These are phyloP conservation scores for Augiades crinisus DNA, from an alignment of 2,888 invertebrate genomes.

Conservation along the genomic window DNA sequence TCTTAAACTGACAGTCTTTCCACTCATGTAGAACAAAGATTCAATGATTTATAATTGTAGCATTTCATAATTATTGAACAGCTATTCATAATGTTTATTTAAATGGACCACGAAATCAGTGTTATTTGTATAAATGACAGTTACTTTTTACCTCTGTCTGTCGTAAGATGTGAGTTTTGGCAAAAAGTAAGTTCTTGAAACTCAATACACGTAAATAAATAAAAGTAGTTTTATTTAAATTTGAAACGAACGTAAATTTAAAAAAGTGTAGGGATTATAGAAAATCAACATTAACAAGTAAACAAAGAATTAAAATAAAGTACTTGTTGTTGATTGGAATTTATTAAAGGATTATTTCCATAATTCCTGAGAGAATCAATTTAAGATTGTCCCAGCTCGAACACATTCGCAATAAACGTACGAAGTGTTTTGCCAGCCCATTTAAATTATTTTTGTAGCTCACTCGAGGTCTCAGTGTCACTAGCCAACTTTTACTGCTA, in stretches of 20 bases:
- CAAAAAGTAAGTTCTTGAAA: not conserved
- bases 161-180: not conserved
- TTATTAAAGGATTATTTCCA: not conserved
- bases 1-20: not conserved
- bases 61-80: not conserved
- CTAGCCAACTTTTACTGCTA: conserved; percentile 36
- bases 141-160: not conserved
- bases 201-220: too few species aligned
- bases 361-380: not conserved
- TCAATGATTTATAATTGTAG: conserved; percentile 7
- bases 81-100: not conserved
- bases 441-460: conserved; percentile 74
- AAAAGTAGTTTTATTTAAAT: too few species aligned
- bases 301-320: too few species aligned
- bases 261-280: too few species aligned
- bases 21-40: not conserved
- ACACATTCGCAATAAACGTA: conserved; percentile 16
- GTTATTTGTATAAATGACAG: not conserved
- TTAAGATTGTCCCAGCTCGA: not conserved
- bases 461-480: conserved; percentile 55
- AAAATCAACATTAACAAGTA: too few species aligned
- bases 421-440: conserved; percentile 49
- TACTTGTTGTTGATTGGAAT: not conserved
- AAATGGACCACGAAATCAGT: not conserved
- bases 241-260: too few species aligned